phyloP scores from a whole-genome alignment of 2,888 invertebrate genomes.

The Neoaliturus tenellus region DNA sequence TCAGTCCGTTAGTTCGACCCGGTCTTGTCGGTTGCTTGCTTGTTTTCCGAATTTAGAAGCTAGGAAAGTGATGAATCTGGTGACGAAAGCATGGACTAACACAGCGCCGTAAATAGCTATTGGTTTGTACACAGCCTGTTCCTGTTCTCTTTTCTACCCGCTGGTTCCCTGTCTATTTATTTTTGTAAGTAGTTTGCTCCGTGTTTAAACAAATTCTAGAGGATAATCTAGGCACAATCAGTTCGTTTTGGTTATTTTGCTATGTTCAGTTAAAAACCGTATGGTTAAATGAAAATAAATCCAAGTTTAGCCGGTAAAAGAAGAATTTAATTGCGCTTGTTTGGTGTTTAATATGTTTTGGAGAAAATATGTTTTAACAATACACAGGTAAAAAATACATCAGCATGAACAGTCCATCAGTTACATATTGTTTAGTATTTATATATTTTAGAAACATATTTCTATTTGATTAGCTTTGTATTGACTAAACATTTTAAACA shows the following conservation, averaged over 20 bases:
- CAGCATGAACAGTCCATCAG: no score
- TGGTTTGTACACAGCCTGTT: slow-evolving; percentile 24
- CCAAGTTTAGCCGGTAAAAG: no score
- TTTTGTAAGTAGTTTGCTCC: background rate
- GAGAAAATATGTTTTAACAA: no score
- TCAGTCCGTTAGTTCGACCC: slow-evolving; percentile 38
- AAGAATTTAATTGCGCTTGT: no score
- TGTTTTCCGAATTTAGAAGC: slow-evolving; percentile 17
- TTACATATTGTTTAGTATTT: no score
- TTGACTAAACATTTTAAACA: no score
- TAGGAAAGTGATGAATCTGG: slow-evolving; percentile 26
- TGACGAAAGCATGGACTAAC: slow-evolving; percentile 24
- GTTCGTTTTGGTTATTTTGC: background rate
- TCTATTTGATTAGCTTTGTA: no score
- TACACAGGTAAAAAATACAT: no score
- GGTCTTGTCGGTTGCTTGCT: slow-evolving; percentile 20
- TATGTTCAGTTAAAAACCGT: background rate
- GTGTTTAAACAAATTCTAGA: background rate
- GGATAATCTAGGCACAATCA: background rate
- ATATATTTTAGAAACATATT: no score
- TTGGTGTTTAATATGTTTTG: no score
- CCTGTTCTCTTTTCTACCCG: background rate
- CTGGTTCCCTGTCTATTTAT: background rate
- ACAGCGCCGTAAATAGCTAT: slow-evolving; percentile 26
- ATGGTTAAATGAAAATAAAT: no score